Evolutionary conservation across 1,140 invertebrate genomes (phyloP).

Genomic region (Diuraphis noxia): DNA sequence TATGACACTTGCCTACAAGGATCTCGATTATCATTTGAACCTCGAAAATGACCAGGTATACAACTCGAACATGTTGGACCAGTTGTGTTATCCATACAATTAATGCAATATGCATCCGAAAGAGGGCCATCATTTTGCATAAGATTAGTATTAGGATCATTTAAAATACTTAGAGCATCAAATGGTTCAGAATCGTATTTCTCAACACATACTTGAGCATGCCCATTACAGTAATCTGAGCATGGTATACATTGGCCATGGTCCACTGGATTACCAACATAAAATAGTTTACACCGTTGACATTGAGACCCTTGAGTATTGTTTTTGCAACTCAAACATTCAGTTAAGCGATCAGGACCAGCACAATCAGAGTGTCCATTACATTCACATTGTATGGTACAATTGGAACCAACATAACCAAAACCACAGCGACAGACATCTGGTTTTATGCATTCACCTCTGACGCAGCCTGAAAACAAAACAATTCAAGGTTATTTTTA

Average conservation of each 20-base stretch:
- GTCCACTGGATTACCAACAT: slow-evolving; percentile 75
- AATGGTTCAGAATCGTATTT: slow-evolving; percentile 62
- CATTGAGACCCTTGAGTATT: slow-evolving; percentile 74
- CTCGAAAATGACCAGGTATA: slow-evolving; percentile 63
- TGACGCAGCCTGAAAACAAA: slow-evolving; percentile 69
- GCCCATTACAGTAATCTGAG: slow-evolving; percentile 84
- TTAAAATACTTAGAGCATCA: slow-evolving; percentile 50
- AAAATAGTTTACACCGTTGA: slow-evolving; percentile 70
- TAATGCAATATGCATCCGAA: slow-evolving; percentile 67
- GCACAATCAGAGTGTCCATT: slow-evolving; percentile 92
- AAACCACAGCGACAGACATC: slow-evolving; percentile 89
- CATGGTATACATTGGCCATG: slow-evolving; percentile 87
- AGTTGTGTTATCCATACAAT: slow-evolving; percentile 82
- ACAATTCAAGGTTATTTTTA: background rate
- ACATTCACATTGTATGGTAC: slow-evolving; percentile 90
- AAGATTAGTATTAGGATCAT: slow-evolving; percentile 45
- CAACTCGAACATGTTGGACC: slow-evolving; percentile 85
- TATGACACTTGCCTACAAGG: slow-evolving; percentile 45
- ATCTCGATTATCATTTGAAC: slow-evolving; percentile 48
- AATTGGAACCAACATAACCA: slow-evolving; percentile 92
- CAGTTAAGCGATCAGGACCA: slow-evolving; percentile 79
- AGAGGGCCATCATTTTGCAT: slow-evolving; percentile 57
- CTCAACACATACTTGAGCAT: slow-evolving; percentile 79
- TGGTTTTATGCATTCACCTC: slow-evolving; percentile 83
- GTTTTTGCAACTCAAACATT: slow-evolving; percentile 85